Evolutionary conservation across 2,113 vertebrate genomes (phyloP).

Genomic region (Anarrhichthys ocellatus): DNA sequence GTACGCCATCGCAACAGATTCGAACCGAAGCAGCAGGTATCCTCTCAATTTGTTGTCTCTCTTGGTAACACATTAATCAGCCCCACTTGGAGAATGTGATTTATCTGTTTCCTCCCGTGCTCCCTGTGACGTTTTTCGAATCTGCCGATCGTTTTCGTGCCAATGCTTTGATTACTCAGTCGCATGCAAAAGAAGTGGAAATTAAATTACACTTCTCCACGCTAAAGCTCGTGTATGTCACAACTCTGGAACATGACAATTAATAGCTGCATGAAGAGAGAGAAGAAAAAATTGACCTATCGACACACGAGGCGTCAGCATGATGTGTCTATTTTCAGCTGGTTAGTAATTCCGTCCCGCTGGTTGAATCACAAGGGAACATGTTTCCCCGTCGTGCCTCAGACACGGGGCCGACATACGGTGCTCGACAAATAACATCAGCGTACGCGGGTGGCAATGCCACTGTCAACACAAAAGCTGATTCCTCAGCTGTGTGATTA

Average conservation of each 20-base stretch:
- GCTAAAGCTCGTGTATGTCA: constrained; percentile 17
- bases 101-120: constrained; percentile 50
- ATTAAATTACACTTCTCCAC: constrained; percentile 20
- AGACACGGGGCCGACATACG: constrained; percentile 30
- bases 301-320: constrained; percentile 20
- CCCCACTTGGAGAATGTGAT: constrained; percentile 62
- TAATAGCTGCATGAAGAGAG: constrained; percentile 26
- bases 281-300: constrained; percentile 48
- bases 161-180: constrained; percentile 30
- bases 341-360: constrained; percentile 56
- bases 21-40: constrained; percentile 83
- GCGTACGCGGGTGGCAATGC: constrained; percentile 8
- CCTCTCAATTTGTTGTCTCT: constrained; percentile 48
- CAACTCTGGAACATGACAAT: constrained; percentile 45
- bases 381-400: constrained; percentile 52
- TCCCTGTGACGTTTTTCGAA: constrained; percentile 51
- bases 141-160: constrained; percentile 41
- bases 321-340: constrained; percentile 64
- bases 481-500: constrained; percentile 43
- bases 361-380: constrained; percentile 58
- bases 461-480: constrained; percentile 39
- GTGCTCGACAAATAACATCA: constrained; percentile 20
- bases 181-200: neutral
- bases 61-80: constrained; percentile 53
- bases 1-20: constrained; percentile 76